phyloP scores from a whole-genome alignment of 2,888 invertebrate species.

The Buathra laborator region DNA sequence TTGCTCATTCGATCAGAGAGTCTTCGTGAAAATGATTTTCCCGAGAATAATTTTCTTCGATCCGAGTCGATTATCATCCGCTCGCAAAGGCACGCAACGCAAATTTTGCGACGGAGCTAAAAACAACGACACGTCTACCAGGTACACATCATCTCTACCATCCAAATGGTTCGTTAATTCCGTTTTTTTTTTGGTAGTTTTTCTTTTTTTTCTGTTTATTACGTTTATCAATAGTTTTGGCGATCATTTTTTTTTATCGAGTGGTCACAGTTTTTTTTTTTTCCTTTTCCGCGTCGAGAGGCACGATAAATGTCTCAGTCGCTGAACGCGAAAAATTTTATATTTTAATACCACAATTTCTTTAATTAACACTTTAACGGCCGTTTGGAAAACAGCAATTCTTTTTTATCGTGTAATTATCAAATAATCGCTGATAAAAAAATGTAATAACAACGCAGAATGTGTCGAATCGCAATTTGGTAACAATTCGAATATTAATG shows the following conservation, averaged over 20 bases:
- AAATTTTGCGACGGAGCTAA: slow-evolving; percentile 49
- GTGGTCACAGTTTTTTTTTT: background rate
- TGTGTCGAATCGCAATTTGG: too few species aligned
- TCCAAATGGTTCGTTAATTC: slow-evolving; percentile 25
- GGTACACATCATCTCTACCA: slow-evolving; percentile 56
- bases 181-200: slow-evolving; percentile 34
- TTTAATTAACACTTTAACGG: background rate
- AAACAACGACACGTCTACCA: slow-evolving; percentile 63
- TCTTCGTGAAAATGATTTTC: slow-evolving; percentile 18
- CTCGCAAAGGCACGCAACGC: slow-evolving; percentile 59
- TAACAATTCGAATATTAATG: too few species aligned
- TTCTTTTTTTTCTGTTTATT: slow-evolving; percentile 17
- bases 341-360: background rate
- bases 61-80: slow-evolving; percentile 34
- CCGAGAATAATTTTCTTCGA: background rate
- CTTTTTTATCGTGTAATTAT: slow-evolving; percentile 5
- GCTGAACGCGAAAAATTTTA: background rate
- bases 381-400: background rate
- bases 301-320: slow-evolving; percentile 37
- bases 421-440: too few species aligned
- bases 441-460: too few species aligned
- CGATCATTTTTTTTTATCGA: background rate
- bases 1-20: slow-evolving; percentile 32
- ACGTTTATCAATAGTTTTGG: slow-evolving; percentile 18
- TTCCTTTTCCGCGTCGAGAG: background rate